These are phyloP conservation scores for Marisa cornuarietis DNA, from an alignment of 1,140 invertebrate genomes.

Conservation along the genomic window DNA sequence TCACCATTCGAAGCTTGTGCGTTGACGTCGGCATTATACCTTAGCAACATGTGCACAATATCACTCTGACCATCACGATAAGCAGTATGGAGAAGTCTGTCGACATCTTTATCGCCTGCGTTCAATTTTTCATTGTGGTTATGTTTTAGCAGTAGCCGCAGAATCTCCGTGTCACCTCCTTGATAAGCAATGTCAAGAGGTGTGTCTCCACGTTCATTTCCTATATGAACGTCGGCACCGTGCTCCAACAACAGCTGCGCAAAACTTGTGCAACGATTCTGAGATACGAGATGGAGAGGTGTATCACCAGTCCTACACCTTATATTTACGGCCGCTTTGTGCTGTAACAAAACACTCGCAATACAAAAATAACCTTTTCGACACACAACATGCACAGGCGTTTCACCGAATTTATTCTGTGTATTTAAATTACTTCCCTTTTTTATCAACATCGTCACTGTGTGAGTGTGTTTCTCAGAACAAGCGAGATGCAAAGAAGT, in stretches of 20 bases:
- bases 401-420: conserved; percentile 24
- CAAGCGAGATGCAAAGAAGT: conserved; percentile 55
- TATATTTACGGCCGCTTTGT: conserved; percentile 22
- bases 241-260: conserved; percentile 49
- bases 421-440: conserved; percentile 31
- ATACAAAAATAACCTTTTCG: conserved; percentile 26
- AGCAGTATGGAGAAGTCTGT: conserved; percentile 68
- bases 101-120: conserved; percentile 64
- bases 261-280: conserved; percentile 60
- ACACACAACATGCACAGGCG: conserved; percentile 42
- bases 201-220: conserved; percentile 62
- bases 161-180: conserved; percentile 54
- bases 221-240: conserved; percentile 62
- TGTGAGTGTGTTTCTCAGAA: conserved; percentile 47
- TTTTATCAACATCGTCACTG: conserved; percentile 29
- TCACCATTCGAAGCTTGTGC: conserved; percentile 68
- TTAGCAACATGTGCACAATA: conserved; percentile 72
- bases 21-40: conserved; percentile 68
- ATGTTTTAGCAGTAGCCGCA: conserved; percentile 67
- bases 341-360: conserved; percentile 21
- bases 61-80: conserved; percentile 77
- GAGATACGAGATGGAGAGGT: conserved; percentile 60
- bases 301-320: not conserved
- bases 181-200: conserved; percentile 63
- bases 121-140: conserved; percentile 69